A percentile compares a stretch with the other conserved stretches of the same genome.
Conservation (phyloP, 2,113 vertebrate genomes). For the Nesogale talazaci region DNA sequence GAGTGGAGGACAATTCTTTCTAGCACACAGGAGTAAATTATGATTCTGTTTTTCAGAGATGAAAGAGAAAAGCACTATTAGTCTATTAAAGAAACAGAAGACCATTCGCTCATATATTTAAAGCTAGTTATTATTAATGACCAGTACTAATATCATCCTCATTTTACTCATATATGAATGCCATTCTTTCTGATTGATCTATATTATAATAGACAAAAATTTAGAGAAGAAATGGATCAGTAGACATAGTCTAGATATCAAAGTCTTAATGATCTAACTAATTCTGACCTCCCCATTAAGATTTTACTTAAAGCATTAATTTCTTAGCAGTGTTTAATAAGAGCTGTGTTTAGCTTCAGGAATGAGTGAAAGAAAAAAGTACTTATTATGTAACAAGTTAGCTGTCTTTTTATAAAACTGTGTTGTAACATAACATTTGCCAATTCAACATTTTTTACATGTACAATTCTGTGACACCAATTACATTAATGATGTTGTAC, state of each 20-base stretch:
- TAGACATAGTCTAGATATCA: neutral
- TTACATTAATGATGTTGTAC: neutral
- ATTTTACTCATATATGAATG: neutral
- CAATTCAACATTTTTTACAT: neutral
- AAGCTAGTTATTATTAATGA: slow-evolving; percentile 43
- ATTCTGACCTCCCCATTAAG: neutral
- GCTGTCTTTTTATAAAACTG: neutral
- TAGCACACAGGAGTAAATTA: neutral
- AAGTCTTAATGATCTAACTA: slow-evolving; percentile 3
- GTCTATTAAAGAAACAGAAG: slow-evolving; percentile 50
- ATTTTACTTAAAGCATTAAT: slow-evolving; percentile 14
- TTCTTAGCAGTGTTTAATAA: neutral
- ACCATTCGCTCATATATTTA: slow-evolving; percentile 27
- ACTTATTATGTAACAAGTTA: neutral
- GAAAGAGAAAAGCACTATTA: neutral
- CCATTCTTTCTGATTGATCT: slow-evolving; percentile 15
- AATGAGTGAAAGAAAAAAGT: slow-evolving; percentile 14
- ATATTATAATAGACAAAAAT: slow-evolving; percentile 21
- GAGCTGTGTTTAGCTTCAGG: neutral
- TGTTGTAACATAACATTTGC: neutral
- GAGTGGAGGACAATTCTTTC: neutral
- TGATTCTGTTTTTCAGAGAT: slow-evolving; percentile 11
- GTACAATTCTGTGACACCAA: neutral
- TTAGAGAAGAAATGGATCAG: neutral
- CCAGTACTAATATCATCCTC: slow-evolving; percentile 6